Base-by-base conservation (phyloP, 2,113 vertebrate genomes). In the Pluvianellus socialis region DNA sequence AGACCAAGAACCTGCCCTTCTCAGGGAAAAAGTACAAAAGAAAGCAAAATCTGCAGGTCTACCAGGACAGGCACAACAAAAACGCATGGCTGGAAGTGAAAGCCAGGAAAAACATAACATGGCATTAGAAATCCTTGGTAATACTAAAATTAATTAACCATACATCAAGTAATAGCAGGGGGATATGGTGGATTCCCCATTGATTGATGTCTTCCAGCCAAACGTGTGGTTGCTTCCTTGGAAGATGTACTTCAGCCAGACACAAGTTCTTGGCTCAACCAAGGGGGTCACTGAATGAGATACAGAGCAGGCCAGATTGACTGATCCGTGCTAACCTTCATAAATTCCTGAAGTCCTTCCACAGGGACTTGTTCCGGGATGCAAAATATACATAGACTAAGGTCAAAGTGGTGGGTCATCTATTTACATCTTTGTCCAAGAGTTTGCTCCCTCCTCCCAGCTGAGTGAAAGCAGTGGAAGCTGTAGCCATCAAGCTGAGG, bases 71-170 rank as follows among this genome's bases (percentile, higher is more conserved):
- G 3, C 24, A 45, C 6, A 44, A 40, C 14, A 63, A 38, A 85
- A 90, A 7, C 7, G 49, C 56, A 14, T 1, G 5, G 7, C 52
- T 74, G 52, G 40, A 81, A 93, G 24, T 0, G 2, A 77, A 91
- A 89, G 22, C 5, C 56, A 75, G 44, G 28, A 74, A 94, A 92
- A 84, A 33, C 0, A 0, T 53, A 67, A 19, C 22, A 12, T 14
- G 27, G 26, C 45, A 42, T 61, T 61, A 72, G 52, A 75, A 94
- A 74, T 45, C 27, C 19, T 10, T 74, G 50, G 32, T 71, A 96
- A 89, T 68, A 65, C 68, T 72, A 32, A 89, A 92, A 92, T 86
- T 90, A 96, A 95, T 92, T 94, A 96, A 84, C 33, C 40, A 23
- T 6, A 17, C 33, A 47, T 79, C 68, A 91, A 91, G 88, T 87